A percentile compares a stretch with the other conserved stretches of the same genome.
Evolutionary conservation across 1,140 invertebrate genomes (phyloP).

Genomic region (Brachionus paranguensis): DNA sequence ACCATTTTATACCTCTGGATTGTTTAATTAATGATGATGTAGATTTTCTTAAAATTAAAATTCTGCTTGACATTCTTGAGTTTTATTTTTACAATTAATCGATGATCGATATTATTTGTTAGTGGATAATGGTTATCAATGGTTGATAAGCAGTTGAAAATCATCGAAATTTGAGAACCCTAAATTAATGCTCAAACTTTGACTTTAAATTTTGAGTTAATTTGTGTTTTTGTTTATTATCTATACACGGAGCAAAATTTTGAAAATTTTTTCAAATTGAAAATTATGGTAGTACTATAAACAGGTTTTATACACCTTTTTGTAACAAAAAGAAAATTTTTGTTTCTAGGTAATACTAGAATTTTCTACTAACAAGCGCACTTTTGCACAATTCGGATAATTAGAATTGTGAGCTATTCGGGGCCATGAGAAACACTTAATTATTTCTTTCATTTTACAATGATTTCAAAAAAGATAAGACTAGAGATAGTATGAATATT

Average conservation of each 20-base stretch:
- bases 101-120: neutral
- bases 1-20: neutral
- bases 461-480: neutral
- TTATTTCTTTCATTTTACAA: neutral
- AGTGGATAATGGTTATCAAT: neutral
- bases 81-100: slow-evolving; percentile 4
- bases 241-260: neutral
- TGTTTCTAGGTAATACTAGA: neutral
- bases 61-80: neutral
- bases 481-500: neutral
- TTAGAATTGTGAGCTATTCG: neutral
- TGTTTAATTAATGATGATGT: slow-evolving; percentile 7
- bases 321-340: neutral
- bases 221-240: neutral
- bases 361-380: neutral
- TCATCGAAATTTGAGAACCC: slow-evolving; percentile 19
- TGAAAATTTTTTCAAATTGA: neutral
- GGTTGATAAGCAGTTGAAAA: neutral
- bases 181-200: neutral
- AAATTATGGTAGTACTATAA: neutral
- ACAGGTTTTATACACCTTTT: neutral
- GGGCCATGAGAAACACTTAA: neutral
- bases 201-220: neutral
- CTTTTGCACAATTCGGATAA: neutral
- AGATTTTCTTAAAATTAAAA: slow-evolving; percentile 17